phyloP scores from a whole-genome alignment of 2,797 vertebrate genomes.

The Graptemys geographica region DNA sequence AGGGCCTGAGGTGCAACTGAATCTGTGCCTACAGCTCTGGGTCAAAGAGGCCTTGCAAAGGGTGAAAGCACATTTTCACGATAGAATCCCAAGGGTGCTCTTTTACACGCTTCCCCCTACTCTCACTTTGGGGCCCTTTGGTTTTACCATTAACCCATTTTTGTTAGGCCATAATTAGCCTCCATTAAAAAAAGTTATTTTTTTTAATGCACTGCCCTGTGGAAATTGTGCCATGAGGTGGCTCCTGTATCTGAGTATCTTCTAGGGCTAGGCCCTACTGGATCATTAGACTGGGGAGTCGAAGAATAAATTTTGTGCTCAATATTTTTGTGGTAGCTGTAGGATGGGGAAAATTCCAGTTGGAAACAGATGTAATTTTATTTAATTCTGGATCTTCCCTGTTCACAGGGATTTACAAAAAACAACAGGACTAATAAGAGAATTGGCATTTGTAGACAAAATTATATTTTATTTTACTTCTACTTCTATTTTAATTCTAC shows the following conservation, averaged over 20 bases:
- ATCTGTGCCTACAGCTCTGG: background rate
- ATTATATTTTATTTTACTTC: background rate
- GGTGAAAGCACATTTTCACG: background rate
- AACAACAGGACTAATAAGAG: background rate
- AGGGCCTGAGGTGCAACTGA: background rate
- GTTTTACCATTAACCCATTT: background rate
- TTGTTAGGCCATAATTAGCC: background rate
- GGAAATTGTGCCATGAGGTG: background rate
- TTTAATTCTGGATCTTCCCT: background rate
- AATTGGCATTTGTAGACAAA: constrained; percentile 1
- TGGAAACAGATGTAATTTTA: background rate
- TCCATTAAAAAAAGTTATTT: background rate
- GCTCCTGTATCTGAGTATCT: background rate
- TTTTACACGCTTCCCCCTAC: background rate
- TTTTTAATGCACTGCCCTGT: background rate
- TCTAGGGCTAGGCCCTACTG: background rate
- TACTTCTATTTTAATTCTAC: background rate
- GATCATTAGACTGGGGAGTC: constrained; percentile 10
- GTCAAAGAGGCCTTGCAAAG: background rate
- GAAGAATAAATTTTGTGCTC: background rate
- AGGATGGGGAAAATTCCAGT: background rate
- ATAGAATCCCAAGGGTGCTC: background rate
- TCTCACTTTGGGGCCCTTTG: background rate
- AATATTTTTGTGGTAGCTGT: background rate
- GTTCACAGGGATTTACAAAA: background rate